Conservation (phyloP, 1,140 invertebrate species). For the Drosophila athabasca region DNA sequence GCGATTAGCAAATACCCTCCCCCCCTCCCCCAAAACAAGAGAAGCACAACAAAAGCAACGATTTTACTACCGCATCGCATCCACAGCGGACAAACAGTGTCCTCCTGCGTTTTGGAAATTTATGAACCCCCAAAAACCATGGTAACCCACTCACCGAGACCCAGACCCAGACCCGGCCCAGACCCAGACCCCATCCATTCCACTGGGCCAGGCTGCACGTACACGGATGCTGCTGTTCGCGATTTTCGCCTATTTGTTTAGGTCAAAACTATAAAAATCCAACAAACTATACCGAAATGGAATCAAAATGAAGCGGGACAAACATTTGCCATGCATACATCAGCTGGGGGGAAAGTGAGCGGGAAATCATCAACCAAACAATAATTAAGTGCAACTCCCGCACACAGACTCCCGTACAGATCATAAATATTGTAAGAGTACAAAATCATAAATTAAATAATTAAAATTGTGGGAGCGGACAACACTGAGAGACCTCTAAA, state of each 20-base stretch:
- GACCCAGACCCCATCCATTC: neutral
- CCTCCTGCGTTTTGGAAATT: constrained; percentile 14
- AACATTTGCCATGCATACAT: constrained; percentile 26
- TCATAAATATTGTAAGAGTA: too few relatives aligned
- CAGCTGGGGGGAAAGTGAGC: constrained; percentile 9
- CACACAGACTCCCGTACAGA: too few relatives aligned
- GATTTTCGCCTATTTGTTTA: constrained; percentile 58
- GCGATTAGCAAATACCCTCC: constrained; percentile 31
- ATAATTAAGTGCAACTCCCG: too few relatives aligned
- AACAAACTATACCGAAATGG: constrained; percentile 36
- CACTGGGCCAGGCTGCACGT: too few relatives aligned
- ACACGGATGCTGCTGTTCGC: constrained; percentile 2
- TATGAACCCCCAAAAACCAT: constrained; percentile 29
- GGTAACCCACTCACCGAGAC: constrained; percentile 15
- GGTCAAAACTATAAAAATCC: constrained; percentile 61
- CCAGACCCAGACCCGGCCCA: neutral
- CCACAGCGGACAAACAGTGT: constrained; percentile 21
- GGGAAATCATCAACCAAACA: constrained; percentile 6
- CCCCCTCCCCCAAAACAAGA: constrained; percentile 1
- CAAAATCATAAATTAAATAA: too few relatives aligned
- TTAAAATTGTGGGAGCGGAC: too few relatives aligned
- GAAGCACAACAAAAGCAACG: neutral
- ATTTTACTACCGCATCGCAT: constrained; percentile 31
- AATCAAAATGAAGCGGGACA: constrained; percentile 15
- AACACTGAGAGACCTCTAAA: too few relatives aligned